Percentiles rank a stretch among this genome's conserved stretches.
Evolutionary conservation across 2,888 invertebrate species (phyloP).

Genomic region (Nebria brevicollis): DNA sequence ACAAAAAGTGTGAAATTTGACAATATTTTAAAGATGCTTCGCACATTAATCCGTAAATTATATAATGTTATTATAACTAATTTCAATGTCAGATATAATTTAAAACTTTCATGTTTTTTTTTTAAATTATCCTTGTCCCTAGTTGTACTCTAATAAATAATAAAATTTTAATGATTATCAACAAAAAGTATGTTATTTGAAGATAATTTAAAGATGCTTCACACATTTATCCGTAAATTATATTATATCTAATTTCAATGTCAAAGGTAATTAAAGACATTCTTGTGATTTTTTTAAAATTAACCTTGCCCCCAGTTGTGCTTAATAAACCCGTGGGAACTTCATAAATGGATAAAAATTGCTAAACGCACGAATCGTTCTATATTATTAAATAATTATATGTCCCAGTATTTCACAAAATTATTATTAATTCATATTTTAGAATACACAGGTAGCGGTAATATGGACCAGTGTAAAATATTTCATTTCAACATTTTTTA

Average conservation of each 20-base stretch:
- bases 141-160: not conserved
- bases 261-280: not conserved
- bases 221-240: no score
- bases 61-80: no score
- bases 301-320: not conserved
- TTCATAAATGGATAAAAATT: not conserved
- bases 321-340: not conserved
- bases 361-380: not conserved
- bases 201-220: no score
- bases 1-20: not conserved
- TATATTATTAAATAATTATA: not conserved
- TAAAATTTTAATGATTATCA: not conserved
- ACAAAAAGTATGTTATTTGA: not conserved
- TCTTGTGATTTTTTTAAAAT: not conserved
- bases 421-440: not conserved
- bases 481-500: no score
- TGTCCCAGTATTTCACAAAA: no score
- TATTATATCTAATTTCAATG: not conserved
- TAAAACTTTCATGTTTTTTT: no score
- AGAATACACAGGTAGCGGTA: not conserved
- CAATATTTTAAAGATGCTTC: no score
- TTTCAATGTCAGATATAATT: no score
- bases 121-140: no score
- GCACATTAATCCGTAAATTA: no score
- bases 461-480: no score